Conservation (phyloP, 2,888 invertebrate species). For the Acronicta aceris region DNA sequence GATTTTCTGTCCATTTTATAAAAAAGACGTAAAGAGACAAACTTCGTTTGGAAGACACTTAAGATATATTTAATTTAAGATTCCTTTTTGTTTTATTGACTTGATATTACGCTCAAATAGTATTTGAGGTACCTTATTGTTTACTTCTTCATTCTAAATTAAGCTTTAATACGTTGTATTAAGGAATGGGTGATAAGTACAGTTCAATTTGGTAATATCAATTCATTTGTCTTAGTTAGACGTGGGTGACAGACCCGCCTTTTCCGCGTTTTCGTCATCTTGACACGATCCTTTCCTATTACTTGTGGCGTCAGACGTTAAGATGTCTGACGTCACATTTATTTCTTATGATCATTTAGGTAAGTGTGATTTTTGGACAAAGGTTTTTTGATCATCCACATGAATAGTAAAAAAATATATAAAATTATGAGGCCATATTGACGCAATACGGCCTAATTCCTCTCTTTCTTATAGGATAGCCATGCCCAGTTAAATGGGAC, state of each 20-base stretch:
- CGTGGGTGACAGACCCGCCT: slow-evolving; percentile 67
- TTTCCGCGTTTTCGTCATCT: slow-evolving; percentile 70
- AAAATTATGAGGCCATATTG: too few relatives aligned
- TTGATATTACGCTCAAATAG: slow-evolving; percentile 5
- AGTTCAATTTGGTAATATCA: slow-evolving; percentile 30
- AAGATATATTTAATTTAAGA: slow-evolving; percentile 28
- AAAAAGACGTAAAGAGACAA: too few relatives aligned
- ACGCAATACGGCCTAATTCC: too few relatives aligned
- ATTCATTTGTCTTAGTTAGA: slow-evolving; percentile 77
- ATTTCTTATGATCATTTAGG: slow-evolving; percentile 29
- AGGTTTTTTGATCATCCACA: slow-evolving; percentile 9
- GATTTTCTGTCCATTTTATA: too few relatives aligned
- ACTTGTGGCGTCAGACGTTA: slow-evolving; percentile 58
- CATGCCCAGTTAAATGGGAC: too few relatives aligned
- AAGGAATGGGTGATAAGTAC: slow-evolving; percentile 12
- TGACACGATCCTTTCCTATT: slow-evolving; percentile 64
- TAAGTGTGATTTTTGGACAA: neutral
- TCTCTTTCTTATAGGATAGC: too few relatives aligned
- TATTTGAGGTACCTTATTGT: neutral
- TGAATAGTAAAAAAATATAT: neutral
- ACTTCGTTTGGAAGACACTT: slow-evolving; percentile 3
- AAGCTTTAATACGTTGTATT: slow-evolving; percentile 11
- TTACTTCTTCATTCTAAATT: slow-evolving; percentile 8
- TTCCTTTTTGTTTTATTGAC: slow-evolving; percentile 42
- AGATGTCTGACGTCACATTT: slow-evolving; percentile 49